phyloP scores from a whole-genome alignment of 2,113 vertebrate genomes.

The Eudyptes chrysolophus region DNA sequence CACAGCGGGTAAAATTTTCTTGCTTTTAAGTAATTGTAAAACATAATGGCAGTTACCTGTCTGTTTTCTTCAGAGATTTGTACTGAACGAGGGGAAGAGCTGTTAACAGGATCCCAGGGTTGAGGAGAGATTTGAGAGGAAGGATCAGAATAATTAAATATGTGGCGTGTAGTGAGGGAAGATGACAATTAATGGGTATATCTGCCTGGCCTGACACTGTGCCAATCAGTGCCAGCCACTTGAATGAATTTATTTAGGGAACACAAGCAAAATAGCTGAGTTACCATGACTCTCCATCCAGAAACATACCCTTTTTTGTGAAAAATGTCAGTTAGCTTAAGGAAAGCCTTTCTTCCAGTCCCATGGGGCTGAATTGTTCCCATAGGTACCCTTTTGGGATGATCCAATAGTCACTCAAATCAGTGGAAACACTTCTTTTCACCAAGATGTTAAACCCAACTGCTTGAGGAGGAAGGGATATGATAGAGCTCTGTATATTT shows the following conservation, averaged over 20 bases:
- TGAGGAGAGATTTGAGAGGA: conserved; percentile 28
- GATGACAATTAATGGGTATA: conserved; percentile 17
- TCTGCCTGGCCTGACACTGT: not conserved
- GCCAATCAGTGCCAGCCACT: not conserved
- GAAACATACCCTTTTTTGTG: not conserved
- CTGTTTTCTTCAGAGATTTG: conserved; percentile 45
- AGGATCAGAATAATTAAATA: conserved; percentile 54
- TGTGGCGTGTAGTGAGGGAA: not conserved
- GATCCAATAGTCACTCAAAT: not conserved
- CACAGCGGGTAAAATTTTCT: not conserved
- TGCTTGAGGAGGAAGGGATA: not conserved
- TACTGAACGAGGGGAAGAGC: conserved; percentile 30
- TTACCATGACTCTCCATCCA: not conserved
- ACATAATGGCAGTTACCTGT: conserved; percentile 13
- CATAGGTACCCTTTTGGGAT: not conserved
- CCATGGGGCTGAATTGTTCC: not conserved
- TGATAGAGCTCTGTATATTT: not conserved
- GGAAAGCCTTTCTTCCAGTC: not conserved
- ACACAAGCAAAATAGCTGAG: not conserved
- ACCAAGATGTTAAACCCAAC: not conserved
- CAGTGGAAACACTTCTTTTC: not conserved
- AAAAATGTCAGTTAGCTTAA: not conserved
- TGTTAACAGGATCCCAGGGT: conserved; percentile 19
- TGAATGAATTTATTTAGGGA: conserved; percentile 24
- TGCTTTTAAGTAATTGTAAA: conserved; percentile 21